A percentile compares a stretch with the other conserved stretches of the same genome.
Evolutionary conservation across 2,888 invertebrate species (phyloP).

Genomic region (Thalpophila matura): DNA sequence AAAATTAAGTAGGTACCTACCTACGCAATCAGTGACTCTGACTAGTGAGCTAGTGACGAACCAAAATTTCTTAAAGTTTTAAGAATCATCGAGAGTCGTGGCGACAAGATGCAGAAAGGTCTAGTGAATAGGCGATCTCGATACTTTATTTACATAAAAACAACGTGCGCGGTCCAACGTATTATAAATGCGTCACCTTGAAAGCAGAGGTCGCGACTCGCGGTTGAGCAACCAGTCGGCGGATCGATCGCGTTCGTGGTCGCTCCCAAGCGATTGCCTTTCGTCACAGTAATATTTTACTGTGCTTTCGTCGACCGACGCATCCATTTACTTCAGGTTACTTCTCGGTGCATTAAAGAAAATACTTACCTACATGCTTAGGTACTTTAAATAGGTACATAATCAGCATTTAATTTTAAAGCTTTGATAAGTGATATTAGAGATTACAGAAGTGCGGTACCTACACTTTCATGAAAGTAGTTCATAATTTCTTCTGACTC

Average conservation of each 20-base stretch:
- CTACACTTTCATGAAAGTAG: slow-evolving; percentile 8
- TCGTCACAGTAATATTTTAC: too few species aligned
- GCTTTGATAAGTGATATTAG: background rate
- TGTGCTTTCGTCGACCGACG: too few species aligned
- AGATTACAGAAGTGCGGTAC: background rate
- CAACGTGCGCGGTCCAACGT: slow-evolving; percentile 40
- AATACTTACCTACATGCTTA: slow-evolving; percentile 17
- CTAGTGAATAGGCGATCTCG: slow-evolving; percentile 21
- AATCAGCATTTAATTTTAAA: background rate
- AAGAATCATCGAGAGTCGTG: slow-evolving; percentile 10
- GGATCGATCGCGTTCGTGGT: slow-evolving; percentile 34
- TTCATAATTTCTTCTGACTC: slow-evolving; percentile 10
- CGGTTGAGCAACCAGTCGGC: slow-evolving; percentile 49
- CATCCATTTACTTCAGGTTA: slow-evolving; percentile 44
- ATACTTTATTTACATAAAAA: slow-evolving; percentile 47
- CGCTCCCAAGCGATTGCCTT: slow-evolving; percentile 29
- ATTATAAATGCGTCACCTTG: slow-evolving; percentile 54
- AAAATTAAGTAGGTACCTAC: too few species aligned
- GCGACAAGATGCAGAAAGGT: slow-evolving; percentile 20
- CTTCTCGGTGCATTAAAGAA: slow-evolving; percentile 16
- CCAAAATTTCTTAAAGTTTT: background rate
- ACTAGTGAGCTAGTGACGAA: background rate
- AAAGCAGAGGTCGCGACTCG: slow-evolving; percentile 52
- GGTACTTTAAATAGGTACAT: slow-evolving; percentile 7
- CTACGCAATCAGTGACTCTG: too few species aligned